Base-by-base conservation (phyloP, 2,113 vertebrate genomes). In the Mastomys natalensis region DNA sequence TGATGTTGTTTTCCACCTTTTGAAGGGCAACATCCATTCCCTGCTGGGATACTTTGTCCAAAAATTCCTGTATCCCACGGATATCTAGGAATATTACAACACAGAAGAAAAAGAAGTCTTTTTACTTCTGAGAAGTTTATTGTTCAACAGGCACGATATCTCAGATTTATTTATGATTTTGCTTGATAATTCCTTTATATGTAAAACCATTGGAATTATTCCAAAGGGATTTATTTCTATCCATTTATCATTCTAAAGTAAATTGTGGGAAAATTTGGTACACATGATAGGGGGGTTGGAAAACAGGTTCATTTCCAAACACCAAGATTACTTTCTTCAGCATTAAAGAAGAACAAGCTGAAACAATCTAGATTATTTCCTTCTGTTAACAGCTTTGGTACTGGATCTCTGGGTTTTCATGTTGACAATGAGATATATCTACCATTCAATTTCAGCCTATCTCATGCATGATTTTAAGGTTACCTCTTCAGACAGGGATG, bases 1-100 rank as follows among this genome's bases (percentile, higher is more conserved):
- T 99, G 98, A 99, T 99, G 96, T 99, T 99, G 95, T 99, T 99
- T 98, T 99, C 99, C 94, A 99, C 99, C 97, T 99, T 99, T 98
- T 99, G 99, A 95, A 99, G 99, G n/a, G 99, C 99, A 80, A 99
- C 99, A 74, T 99, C 99, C 99, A 99, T 99, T 91, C 99, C 99
- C 96, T 99, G 99, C 98, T 99, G 99, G 95, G 99, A 99, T 0
- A 99, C 99, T 98, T 98, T 99, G 98, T 99, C 99, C 98, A 99
- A 98, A 98, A 99, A 99, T 96, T 99, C 99, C 97, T 99, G 99
- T 98, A 99, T 99, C 90, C 99, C 99, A 88, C 99, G 99, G 97
- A 99, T 99, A 98, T 99, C 99, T 99, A 98, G 94, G 93, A 98
- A 98, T 86, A 99, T 86, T 70, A 93, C 4, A 86, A 19, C 22